Conservation (phyloP, 2,113 vertebrate species). For the Hystrix brachyura region DNA sequence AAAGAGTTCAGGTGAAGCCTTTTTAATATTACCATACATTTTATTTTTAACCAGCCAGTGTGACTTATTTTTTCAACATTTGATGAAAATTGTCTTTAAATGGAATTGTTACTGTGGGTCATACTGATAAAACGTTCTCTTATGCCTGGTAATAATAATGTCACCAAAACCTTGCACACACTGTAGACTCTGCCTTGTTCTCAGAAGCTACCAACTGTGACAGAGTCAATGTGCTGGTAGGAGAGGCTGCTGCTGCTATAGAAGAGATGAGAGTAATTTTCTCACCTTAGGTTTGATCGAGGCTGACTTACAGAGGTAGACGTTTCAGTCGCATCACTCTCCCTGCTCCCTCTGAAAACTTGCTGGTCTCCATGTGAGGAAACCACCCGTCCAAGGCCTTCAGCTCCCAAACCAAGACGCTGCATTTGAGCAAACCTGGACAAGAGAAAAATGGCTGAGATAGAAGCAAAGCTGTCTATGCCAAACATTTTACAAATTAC, state of each 20-base stretch:
- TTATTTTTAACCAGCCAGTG: background rate
- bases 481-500: background rate
- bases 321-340: background rate
- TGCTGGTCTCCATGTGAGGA: background rate
- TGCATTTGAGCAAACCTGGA: background rate
- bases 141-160: constrained; percentile 13
- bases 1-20: background rate
- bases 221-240: background rate
- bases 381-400: background rate
- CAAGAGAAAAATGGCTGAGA: background rate
- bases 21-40: background rate
- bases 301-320: background rate
- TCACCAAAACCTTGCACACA: background rate
- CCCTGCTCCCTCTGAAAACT: background rate
- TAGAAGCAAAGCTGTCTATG: background rate
- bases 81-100: background rate
- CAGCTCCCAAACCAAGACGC: background rate
- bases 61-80: background rate
- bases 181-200: background rate
- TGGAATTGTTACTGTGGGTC: background rate
- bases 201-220: background rate
- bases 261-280: background rate
- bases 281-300: background rate
- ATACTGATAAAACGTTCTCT: background rate
- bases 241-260: background rate